Conservation (phyloP, 1,140 invertebrate species). For the Neuroterus valhalla region DNA sequence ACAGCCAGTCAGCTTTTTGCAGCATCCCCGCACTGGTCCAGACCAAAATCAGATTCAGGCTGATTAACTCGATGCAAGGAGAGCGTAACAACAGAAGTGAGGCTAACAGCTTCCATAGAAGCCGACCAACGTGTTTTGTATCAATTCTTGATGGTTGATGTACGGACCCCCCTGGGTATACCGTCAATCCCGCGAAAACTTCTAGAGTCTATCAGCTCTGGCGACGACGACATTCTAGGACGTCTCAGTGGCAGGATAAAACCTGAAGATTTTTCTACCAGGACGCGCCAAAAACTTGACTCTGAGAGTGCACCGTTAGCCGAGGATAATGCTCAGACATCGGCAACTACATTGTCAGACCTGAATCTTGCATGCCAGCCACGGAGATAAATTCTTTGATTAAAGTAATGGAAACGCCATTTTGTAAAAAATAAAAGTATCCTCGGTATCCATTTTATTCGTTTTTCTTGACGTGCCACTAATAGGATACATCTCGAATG, state of each 20-base stretch:
- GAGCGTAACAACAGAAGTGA: constrained; percentile 42
- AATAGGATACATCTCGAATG: background rate
- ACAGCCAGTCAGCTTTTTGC: constrained; percentile 45
- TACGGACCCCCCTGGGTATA: constrained; percentile 43
- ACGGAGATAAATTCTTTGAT: constrained; percentile 7
- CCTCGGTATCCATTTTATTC: constrained; percentile 3
- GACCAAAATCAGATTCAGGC: constrained; percentile 59
- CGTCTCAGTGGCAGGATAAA: constrained; percentile 38
- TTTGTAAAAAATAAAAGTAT: constrained; percentile 18
- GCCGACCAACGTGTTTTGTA: constrained; percentile 38
- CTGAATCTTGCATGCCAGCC: background rate
- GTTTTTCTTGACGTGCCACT: background rate
- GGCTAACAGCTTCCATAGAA: constrained; percentile 44
- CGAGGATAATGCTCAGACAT: constrained; percentile 17
- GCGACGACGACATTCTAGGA: constrained; percentile 43
- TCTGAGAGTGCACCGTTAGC: background rate
- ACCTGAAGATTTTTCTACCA: constrained; percentile 36
- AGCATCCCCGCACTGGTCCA: constrained; percentile 40
- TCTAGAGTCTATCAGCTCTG: constrained; percentile 39
- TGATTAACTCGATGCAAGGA: constrained; percentile 50
- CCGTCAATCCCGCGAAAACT: constrained; percentile 51
- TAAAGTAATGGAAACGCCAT: constrained; percentile 16
- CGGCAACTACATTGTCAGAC: background rate
- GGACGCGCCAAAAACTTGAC: constrained; percentile 29
- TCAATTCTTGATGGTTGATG: constrained; percentile 31